phyloP scores from a whole-genome alignment of 2,113 vertebrate genomes.

The Brienomyrus longianalis region DNA sequence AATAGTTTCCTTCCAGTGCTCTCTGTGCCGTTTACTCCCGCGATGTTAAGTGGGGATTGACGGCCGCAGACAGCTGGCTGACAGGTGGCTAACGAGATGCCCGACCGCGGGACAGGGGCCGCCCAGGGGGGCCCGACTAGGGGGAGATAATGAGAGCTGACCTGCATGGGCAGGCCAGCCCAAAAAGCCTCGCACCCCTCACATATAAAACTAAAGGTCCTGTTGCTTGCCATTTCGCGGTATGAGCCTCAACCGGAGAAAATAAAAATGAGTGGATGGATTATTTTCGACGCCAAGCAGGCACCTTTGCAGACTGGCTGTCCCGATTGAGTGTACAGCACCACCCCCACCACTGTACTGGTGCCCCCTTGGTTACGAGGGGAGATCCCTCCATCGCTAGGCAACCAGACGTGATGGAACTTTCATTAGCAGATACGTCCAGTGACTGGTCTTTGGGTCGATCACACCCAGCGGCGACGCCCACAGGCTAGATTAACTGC shows the following conservation, averaged over 20 bases:
- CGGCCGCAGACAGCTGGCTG: constrained; percentile 1
- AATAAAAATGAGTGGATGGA: not conserved
- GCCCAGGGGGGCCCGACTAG: not conserved
- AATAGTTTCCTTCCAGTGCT: not conserved
- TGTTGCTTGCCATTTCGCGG: not conserved
- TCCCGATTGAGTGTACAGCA: not conserved
- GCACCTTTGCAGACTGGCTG: not conserved
- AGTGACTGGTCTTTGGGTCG: not conserved
- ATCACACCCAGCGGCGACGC: not conserved
- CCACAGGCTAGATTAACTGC: not conserved
- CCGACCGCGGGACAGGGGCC: not conserved
- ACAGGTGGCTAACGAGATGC: constrained; percentile 12
- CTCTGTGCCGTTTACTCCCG: not conserved
- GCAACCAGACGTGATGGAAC: not conserved
- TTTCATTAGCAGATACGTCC: not conserved
- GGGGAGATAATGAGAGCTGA: constrained; percentile 16
- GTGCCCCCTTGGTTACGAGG: not conserved
- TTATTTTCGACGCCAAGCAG: not conserved
- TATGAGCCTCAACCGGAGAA: not conserved
- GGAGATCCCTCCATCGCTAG: not conserved
- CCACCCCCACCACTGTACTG: not conserved
- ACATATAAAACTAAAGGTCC: not conserved
- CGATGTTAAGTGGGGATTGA: not conserved
- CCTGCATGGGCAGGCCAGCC: not conserved
- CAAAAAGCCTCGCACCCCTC: not conserved